Conservation (phyloP, 2,888 invertebrate species). For the Schizaphis graminum region DNA sequence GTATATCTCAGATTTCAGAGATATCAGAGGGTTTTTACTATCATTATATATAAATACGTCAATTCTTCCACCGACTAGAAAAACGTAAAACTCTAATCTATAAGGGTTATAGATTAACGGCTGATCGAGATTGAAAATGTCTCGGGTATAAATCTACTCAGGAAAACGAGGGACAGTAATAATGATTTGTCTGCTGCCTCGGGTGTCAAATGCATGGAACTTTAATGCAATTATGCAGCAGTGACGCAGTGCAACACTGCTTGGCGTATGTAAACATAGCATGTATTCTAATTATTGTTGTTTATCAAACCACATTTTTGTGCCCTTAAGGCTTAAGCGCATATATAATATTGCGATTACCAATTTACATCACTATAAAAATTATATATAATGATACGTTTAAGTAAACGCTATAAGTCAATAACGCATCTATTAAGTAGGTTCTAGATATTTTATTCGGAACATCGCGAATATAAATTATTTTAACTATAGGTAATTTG, state of each 20-base stretch:
- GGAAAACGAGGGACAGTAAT: neutral
- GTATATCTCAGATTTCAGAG: neutral
- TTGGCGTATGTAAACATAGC: neutral
- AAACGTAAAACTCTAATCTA: neutral
- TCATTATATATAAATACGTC: neutral
- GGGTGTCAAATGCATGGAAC: neutral
- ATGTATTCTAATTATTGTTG: conserved; percentile 2
- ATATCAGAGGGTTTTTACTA: neutral
- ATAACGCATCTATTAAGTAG: neutral
- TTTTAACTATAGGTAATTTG: neutral
- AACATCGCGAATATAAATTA: conserved; percentile 20
- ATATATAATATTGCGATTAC: neutral
- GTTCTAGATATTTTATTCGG: neutral
- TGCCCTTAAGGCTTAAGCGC: neutral
- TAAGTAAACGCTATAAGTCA: conserved; percentile 22
- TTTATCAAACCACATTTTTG: neutral
- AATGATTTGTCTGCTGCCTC: neutral
- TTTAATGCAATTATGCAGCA: neutral
- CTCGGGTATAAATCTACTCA: neutral
- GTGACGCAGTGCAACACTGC: neutral
- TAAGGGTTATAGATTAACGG: neutral
- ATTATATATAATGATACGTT: conserved; percentile 14
- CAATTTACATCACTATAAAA: neutral
- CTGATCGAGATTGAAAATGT: neutral
- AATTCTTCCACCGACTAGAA: neutral